Base-by-base conservation (phyloP, 2,888 invertebrate genomes). In the Aporophyla lueneburgensis region DNA sequence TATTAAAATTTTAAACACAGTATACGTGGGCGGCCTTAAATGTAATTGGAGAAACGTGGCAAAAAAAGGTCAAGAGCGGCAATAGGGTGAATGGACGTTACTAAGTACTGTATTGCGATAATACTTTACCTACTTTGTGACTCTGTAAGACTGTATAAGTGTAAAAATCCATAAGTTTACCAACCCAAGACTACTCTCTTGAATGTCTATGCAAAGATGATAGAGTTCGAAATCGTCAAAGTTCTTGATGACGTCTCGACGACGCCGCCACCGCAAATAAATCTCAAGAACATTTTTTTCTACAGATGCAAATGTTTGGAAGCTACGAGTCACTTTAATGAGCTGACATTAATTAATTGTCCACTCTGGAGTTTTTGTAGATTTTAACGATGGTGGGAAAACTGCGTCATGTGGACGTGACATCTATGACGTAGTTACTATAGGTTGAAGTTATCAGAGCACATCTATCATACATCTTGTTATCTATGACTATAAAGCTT, bases 1-100 rank as follows among this genome's bases (percentile, higher is more conserved):
- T 74, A 61, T 80, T 80, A 70, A 80, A 70, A 75, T 53, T 75
- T 75, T 66, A 80, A 80, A 70, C 16, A 78, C 43, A 46, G n/a
- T 56, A 70, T 74, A 14, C 33, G 43, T 24, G 40, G 51, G 33
- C n/a, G 53, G 21, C 14, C n/a, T 43, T 43, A 16, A 62, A 10
- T 56, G 54, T 79, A 62, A 67, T 78, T 78, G 54, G 21, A 62
- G 14, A 72, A 56, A 61, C 21, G 59, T 71, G 7, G 53, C 9
- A 2, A 63, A 74, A 49, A 62, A 74, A 74, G 58, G 61, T 51
- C 54, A 76, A 43, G 54, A 63, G 51, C 40, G 19, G 24, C 9
- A 56, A 53, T 24, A 7, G 1, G 16, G 24, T 33, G 21, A 24
- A 46, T n/a, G 16, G 43, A 63, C 62, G 14, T 56, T 33, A 71